These are phyloP conservation scores for Solenodon paradoxus DNA, from an alignment of 2,113 vertebrate genomes.

Conservation along the genomic window DNA sequence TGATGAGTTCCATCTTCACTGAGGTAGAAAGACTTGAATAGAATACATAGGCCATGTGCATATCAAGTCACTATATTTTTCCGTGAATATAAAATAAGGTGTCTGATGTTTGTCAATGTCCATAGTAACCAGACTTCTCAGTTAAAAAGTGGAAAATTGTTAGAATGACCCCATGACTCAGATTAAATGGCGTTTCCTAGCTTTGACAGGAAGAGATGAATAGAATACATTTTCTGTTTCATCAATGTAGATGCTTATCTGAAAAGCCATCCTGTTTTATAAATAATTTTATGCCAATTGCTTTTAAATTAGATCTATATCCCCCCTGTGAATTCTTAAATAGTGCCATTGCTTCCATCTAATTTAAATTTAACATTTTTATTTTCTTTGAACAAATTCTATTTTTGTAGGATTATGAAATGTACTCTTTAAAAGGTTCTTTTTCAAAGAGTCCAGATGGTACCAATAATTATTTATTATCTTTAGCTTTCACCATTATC, in stretches of 20 bases:
- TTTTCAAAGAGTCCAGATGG: conserved; percentile 81
- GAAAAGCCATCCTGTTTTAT: conserved; percentile 78
- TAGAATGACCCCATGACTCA: conserved; percentile 42
- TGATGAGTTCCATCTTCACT: neutral
- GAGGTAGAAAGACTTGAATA: neutral
- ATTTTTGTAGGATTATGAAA: conserved; percentile 70
- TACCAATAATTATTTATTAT: conserved; percentile 84
- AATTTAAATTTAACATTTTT: conserved; percentile 82
- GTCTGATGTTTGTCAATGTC: neutral
- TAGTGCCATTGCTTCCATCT: conserved; percentile 76
- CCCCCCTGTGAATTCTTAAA: conserved; percentile 78
- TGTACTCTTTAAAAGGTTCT: conserved; percentile 64
- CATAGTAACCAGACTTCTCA: neutral
- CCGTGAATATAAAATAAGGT: neutral
- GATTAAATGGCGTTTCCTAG: neutral
- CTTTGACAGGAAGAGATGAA: conserved; percentile 47
- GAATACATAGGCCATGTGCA: neutral
- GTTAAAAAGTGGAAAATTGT: conserved; percentile 40
- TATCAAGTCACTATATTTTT: neutral
- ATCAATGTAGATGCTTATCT: conserved; percentile 74
- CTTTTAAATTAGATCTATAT: conserved; percentile 76
- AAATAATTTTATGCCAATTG: conserved; percentile 79
- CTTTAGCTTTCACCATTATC: conserved; percentile 80
- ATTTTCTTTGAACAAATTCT: conserved; percentile 76
- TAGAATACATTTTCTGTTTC: conserved; percentile 67